Conservation (phyloP, 2,888 invertebrate species). For the Danaus chrysippus region DNA sequence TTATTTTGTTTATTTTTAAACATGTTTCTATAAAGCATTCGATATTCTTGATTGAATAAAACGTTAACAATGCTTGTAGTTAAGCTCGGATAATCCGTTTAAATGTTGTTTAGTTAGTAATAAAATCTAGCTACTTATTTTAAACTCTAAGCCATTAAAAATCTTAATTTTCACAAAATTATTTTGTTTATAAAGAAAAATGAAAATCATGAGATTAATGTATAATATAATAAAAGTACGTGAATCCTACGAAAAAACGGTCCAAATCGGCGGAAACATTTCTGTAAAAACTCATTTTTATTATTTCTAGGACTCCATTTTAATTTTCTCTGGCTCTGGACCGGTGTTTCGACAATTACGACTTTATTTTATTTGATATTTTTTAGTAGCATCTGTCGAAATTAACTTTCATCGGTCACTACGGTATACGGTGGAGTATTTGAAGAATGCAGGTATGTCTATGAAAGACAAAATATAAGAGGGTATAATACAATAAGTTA, state of each 20-base stretch:
- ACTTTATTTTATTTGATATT: constrained; percentile 32
- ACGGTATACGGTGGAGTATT: constrained; percentile 15
- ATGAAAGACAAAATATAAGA: constrained; percentile 5
- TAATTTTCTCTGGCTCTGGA: constrained; percentile 39
- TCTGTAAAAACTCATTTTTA: constrained; percentile 44
- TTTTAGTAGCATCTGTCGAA: constrained; percentile 29
- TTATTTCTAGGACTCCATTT: constrained; percentile 41
- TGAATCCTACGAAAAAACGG: constrained; percentile 24
- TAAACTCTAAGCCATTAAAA: too few species aligned
- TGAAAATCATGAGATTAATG: too few species aligned
- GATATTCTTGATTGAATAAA: too few species aligned
- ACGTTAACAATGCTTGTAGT: too few species aligned
- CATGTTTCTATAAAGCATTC: too few species aligned
- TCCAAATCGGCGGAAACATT: constrained; percentile 31
- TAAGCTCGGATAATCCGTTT: too few species aligned
- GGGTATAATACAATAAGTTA: background rate
- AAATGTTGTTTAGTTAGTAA: too few species aligned
- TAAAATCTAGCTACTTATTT: too few species aligned
- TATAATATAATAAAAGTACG: background rate
- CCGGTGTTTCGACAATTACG: constrained; percentile 36
- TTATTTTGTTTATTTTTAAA: too few species aligned
- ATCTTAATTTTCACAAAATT: too few species aligned
- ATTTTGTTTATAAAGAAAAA: too few species aligned
- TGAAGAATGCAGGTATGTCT: constrained; percentile 18
- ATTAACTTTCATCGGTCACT: constrained; percentile 38